Base-by-base conservation (phyloP, 2,113 vertebrate genomes). In the Brienomyrus longianalis region DNA sequence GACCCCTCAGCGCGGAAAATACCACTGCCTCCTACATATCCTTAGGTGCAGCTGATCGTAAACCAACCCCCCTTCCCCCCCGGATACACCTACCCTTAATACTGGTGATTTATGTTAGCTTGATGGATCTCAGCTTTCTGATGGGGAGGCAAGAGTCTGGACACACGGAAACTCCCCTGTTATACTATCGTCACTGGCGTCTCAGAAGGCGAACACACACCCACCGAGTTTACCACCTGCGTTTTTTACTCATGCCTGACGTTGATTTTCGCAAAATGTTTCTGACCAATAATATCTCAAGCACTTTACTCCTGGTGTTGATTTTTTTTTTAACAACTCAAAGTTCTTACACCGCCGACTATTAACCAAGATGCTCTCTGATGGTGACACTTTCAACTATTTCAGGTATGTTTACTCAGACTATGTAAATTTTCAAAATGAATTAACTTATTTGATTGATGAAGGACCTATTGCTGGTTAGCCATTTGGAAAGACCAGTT, bases 101-200 rank as follows among this genome's bases (percentile, higher is more conserved):
- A n/a, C n/a, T 10, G 62, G 17, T 70, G 84, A 92, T 92, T 89
- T 89, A 88, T 77, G 47, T 70, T 17, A 51, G 35, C 54, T 21
- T 35, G 35, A 62, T 17, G 86, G 47, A 35, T 62, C 54, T 62
- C 54, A 35, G 85, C 23, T 13, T 35, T 31, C 47, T 31, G 50
- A 86, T 35, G n/a, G 85, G 23, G 23, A 52, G 45, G 45, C 3
- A 35, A 19, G 35, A 66, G 56, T 10, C 56, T n/a, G 17, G 31
- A 23, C 52, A 17, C 27, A 59, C 10, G 50, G 54, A 66, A 87
- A 88, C 54, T 4, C 47, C 84, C 48, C 31, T 50, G 51, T 35
- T 51, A 54, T 13, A 54, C 31, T 59, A 21, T 11, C 27, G 1
- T 17, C 52, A 13, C 13, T 21, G 11, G 7, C 13, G 35, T 23